These are phyloP conservation scores for Palloptera scutellata DNA, from an alignment of 2,888 invertebrate genomes.

Conservation along the genomic window DNA sequence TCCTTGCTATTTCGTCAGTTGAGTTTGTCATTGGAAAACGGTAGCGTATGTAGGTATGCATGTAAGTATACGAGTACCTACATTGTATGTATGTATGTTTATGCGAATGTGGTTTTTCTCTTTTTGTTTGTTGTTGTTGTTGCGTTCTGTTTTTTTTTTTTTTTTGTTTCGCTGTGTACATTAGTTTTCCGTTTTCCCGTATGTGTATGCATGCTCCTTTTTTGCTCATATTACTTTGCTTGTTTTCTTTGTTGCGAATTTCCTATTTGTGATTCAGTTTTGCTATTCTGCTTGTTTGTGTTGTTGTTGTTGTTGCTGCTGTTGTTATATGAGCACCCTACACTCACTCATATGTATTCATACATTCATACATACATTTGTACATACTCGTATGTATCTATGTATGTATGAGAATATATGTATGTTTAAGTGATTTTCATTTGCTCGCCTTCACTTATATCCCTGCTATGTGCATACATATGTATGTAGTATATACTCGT, in stretches of 20 bases:
- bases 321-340: not conserved
- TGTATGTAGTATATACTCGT: slow-evolving; percentile 37
- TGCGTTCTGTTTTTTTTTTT: too few species aligned
- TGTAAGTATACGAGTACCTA: slow-evolving; percentile 26
- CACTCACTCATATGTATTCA: slow-evolving; percentile 3
- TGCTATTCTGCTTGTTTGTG: not conserved
- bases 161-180: slow-evolving; percentile 32
- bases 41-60: slow-evolving; percentile 9
- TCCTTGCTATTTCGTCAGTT: not conserved
- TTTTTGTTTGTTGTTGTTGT: slow-evolving; percentile 35
- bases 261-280: slow-evolving; percentile 44
- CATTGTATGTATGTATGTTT: slow-evolving; percentile 29
- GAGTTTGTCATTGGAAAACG: slow-evolving; percentile 34
- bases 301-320: not conserved
- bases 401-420: slow-evolving; percentile 45
- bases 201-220: not conserved
- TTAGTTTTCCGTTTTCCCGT: slow-evolving; percentile 38
- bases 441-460: too few species aligned
- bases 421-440: too few species aligned
- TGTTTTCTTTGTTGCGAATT: slow-evolving; percentile 50
- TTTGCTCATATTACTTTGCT: not conserved
- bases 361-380: slow-evolving; percentile 26
- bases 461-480: slow-evolving; percentile 40
- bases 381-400: slow-evolving; percentile 30
- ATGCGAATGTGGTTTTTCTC: slow-evolving; percentile 22